Percentiles rank a stretch among this genome's conserved stretches.
phyloP scores from a whole-genome alignment of 1,140 invertebrate genomes.

The Drosophila neocordata region DNA sequence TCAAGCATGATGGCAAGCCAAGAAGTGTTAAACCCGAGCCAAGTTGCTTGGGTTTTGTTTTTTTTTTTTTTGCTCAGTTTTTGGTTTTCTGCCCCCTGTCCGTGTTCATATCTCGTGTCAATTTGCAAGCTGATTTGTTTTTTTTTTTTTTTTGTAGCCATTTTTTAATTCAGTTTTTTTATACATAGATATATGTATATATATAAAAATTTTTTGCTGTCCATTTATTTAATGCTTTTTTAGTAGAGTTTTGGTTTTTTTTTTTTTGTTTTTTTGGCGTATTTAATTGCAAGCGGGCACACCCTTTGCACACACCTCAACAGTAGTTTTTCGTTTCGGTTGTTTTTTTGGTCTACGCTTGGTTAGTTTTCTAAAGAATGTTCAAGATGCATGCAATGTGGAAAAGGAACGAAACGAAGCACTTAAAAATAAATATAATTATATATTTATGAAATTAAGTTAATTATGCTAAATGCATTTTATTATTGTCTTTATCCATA shows the following conservation, averaged over 20 bases:
- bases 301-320: slow-evolving; percentile 64
- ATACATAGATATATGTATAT: neutral
- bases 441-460: slow-evolving; percentile 80
- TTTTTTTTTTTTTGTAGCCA: no score
- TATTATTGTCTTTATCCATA: slow-evolving; percentile 68
- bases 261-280: slow-evolving; percentile 42
- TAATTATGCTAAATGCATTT: slow-evolving; percentile 79
- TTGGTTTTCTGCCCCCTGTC: slow-evolving; percentile 30
- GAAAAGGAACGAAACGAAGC: slow-evolving; percentile 29
- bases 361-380: slow-evolving; percentile 69
- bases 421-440: slow-evolving; percentile 64
- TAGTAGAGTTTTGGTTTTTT: slow-evolving; percentile 62
- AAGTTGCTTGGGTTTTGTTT: slow-evolving; percentile 58
- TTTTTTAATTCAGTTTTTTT: slow-evolving; percentile 1
- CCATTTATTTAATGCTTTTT: slow-evolving; percentile 70
- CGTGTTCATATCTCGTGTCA: slow-evolving; percentile 79
- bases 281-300: slow-evolving; percentile 70
- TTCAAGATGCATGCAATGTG: slow-evolving; percentile 60
- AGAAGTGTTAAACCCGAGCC: slow-evolving; percentile 77
- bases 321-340: slow-evolving; percentile 3
- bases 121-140: slow-evolving; percentile 73
- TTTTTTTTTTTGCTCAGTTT: slow-evolving; percentile 32
- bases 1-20: slow-evolving; percentile 53
- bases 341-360: slow-evolving; percentile 45
- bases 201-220: slow-evolving; percentile 34